Conservation (phyloP, 64 coral and sea anemone species). For the Montipora sp. region DNA sequence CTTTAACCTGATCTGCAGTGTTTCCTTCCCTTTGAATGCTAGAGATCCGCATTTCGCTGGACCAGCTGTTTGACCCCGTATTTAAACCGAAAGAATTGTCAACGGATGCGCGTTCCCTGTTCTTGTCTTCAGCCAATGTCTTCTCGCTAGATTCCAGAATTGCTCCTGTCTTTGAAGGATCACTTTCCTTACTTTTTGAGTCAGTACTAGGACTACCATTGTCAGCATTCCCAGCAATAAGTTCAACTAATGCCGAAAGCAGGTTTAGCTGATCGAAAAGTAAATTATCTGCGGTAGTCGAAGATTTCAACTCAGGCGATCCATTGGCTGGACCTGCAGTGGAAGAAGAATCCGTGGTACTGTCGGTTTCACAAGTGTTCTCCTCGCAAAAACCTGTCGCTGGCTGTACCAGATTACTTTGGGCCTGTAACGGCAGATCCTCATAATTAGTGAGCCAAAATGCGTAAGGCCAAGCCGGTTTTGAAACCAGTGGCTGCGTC, state of each 20-base stretch:
- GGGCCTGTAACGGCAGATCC: background rate
- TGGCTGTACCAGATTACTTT: background rate
- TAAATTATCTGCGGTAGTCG: background rate
- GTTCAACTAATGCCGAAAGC: background rate
- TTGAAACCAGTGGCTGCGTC: conserved; percentile 9
- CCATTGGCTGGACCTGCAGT: too few species aligned
- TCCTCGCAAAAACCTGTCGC: background rate
- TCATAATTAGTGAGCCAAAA: conserved; percentile 7
- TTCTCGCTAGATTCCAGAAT: background rate
- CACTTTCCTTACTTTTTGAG: background rate
- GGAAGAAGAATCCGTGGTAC: background rate
- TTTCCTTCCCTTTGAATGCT: conserved; percentile 10
- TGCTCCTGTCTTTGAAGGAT: background rate
- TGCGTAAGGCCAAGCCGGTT: conserved; percentile 45
- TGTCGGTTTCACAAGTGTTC: background rate
- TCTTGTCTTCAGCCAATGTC: too few species aligned
- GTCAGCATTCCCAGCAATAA: background rate
- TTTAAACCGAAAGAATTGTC: background rate
- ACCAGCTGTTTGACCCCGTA: background rate
- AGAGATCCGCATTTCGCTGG: background rate
- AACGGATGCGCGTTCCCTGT: background rate
- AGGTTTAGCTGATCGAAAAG: conserved; percentile 47
- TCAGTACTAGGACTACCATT: background rate
- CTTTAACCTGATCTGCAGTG: background rate
- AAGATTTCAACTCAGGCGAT: background rate